phyloP scores from a whole-genome alignment of 1,140 invertebrate species.

The Mercenaria mercenaria region DNA sequence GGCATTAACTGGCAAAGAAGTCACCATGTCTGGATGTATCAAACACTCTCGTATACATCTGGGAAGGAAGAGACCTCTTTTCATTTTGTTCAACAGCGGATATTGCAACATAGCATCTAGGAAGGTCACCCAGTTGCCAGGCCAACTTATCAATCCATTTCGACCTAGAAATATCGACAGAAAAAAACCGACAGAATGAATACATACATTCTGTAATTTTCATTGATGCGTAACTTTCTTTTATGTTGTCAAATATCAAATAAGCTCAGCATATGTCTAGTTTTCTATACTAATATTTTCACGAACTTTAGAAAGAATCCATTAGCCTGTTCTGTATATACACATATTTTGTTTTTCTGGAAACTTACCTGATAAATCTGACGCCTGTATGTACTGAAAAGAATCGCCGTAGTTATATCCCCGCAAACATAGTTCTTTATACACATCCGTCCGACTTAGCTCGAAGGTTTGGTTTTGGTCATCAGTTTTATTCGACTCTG shows the following conservation, averaged over 20 bases:
- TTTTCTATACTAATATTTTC: too few relatives aligned
- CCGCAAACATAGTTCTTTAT: slow-evolving; percentile 96
- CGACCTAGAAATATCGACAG: slow-evolving; percentile 68
- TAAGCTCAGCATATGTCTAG: too few relatives aligned
- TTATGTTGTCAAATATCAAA: too few relatives aligned
- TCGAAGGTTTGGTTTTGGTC: slow-evolving; percentile 13
- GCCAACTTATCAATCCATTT: slow-evolving; percentile 89
- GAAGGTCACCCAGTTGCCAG: slow-evolving; percentile 96
- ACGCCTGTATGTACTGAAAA: slow-evolving; percentile 90
- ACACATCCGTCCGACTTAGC: slow-evolving; percentile 90
- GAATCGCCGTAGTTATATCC: slow-evolving; percentile 97
- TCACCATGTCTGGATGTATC: too few relatives aligned
- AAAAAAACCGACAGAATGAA: not conserved
- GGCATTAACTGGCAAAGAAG: too few relatives aligned
- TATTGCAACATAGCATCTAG: slow-evolving; percentile 98
- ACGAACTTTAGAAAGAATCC: too few relatives aligned
- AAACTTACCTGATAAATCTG: slow-evolving; percentile 70
- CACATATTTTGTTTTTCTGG: too few relatives aligned
- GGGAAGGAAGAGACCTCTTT: not conserved
- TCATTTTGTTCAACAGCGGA: not conserved
- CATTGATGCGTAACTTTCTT: too few relatives aligned
- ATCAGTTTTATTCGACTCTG: not conserved
- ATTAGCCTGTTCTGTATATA: too few relatives aligned
- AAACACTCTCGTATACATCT: not conserved
- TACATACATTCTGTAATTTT: too few relatives aligned